Evolutionary conservation across 2,888 invertebrate species (phyloP).

Genomic region (Tetanocera ferruginea): DNA sequence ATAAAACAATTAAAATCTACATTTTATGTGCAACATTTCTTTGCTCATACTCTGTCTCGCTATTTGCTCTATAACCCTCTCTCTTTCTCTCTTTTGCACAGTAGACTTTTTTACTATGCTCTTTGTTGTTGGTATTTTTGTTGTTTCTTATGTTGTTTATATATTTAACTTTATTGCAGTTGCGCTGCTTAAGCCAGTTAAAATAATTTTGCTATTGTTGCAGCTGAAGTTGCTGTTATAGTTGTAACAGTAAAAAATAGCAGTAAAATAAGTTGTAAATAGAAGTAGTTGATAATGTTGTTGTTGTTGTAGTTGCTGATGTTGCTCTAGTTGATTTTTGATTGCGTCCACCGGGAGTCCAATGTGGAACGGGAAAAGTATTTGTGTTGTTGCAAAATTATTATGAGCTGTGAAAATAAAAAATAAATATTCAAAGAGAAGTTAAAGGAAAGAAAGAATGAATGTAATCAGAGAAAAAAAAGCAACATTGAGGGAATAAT

Average conservation of each 20-base stretch:
- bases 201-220: conserved; percentile 11
- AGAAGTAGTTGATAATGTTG: neutral
- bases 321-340: conserved; percentile 13
- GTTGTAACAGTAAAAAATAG: neutral
- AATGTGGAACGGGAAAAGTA: too few species aligned
- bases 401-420: conserved; percentile 7
- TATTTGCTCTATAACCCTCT: too few species aligned
- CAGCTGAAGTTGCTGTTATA: conserved; percentile 6
- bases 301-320: conserved; percentile 7
- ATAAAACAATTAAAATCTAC: neutral
- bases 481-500: neutral
- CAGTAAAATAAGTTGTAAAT: too few species aligned
- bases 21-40: neutral
- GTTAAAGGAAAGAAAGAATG: neutral
- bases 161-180: conserved; percentile 13
- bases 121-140: neutral
- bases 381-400: neutral
- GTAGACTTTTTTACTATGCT: neutral
- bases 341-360: conserved; percentile 11
- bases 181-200: neutral
- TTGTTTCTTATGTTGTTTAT: neutral
- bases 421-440: neutral
- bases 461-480: neutral
- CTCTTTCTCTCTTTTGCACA: neutral
- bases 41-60: neutral